Percentiles rank a stretch among this genome's conserved stretches.
These are phyloP conservation scores for Psittacus erithacus DNA, from an alignment of 2,113 vertebrate species.

Conservation along the genomic window DNA sequence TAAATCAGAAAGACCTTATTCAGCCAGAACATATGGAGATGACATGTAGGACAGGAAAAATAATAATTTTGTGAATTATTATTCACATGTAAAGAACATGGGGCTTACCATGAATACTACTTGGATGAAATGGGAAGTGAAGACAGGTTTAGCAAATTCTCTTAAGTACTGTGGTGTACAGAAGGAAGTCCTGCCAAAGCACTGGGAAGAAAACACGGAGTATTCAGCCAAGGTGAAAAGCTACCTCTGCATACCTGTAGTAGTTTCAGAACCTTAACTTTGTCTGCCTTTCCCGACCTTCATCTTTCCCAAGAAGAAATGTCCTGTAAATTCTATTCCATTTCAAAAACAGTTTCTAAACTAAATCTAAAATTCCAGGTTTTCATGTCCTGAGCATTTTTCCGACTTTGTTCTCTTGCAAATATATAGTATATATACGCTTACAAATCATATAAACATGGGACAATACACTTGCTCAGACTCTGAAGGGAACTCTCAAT, in stretches of 20 bases:
- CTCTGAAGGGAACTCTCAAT: neutral
- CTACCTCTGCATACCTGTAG: neutral
- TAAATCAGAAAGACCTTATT: neutral
- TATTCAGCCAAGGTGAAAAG: neutral
- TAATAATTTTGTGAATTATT: neutral
- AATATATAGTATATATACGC: neutral
- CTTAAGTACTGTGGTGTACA: neutral
- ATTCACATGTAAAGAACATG: neutral
- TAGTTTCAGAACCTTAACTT: neutral
- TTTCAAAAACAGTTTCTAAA: neutral
- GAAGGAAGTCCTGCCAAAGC: neutral
- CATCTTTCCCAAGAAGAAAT: neutral
- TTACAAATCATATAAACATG: neutral
- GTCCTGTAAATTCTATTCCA: neutral
- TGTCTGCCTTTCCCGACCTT: neutral
- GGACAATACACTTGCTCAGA: neutral
- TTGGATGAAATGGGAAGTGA: accelerated
- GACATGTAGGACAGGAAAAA: neutral
- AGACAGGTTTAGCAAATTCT: neutral
- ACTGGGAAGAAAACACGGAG: neutral
- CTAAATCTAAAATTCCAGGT: neutral
- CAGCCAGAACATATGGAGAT: neutral
- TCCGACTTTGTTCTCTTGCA: neutral
- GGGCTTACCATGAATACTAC: neutral
- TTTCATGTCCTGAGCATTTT: neutral